Evolutionary conservation across 2,888 invertebrate species (phyloP).

Genomic region (Drosophila eohydei): DNA sequence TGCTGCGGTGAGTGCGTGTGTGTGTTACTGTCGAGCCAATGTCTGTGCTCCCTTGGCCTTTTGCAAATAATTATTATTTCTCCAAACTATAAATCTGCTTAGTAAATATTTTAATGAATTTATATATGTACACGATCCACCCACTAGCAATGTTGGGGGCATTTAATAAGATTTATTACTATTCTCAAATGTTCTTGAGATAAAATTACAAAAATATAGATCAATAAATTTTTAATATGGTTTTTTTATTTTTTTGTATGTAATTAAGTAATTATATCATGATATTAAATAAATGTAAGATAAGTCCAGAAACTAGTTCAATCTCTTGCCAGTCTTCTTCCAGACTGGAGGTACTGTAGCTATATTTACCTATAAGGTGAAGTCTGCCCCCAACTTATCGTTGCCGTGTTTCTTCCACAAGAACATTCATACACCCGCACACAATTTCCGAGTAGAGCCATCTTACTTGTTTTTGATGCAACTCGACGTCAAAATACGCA

Average conservation of each 20-base stretch:
- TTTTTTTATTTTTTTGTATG: no score
- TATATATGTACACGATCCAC: slow-evolving; percentile 28
- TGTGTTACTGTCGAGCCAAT: slow-evolving; percentile 25
- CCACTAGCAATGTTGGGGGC: slow-evolving; percentile 5
- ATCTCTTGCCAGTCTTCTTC: no score
- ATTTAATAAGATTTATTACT: slow-evolving; percentile 1
- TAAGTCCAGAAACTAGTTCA: neutral
- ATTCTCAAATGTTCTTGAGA: neutral
- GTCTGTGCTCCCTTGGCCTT: slow-evolving; percentile 45
- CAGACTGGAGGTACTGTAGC: no score
- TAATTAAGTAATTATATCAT: no score
- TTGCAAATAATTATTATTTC: slow-evolving; percentile 78
- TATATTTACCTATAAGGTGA: neutral
- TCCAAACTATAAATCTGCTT: slow-evolving; percentile 79
- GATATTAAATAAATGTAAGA: no score
- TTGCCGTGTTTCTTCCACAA: neutral
- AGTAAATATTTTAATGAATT: slow-evolving; percentile 69
- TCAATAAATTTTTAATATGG: no score
- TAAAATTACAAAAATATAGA: neutral
- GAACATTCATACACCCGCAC: neutral
- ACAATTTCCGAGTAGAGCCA: neutral
- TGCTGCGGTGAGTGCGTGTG: neutral
- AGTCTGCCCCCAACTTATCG: neutral
- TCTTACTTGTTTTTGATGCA: slow-evolving; percentile 1
- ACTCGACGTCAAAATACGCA: slow-evolving; percentile 37